Conservation (phyloP, 2,888 invertebrate species). For the Folsomia candida region DNA sequence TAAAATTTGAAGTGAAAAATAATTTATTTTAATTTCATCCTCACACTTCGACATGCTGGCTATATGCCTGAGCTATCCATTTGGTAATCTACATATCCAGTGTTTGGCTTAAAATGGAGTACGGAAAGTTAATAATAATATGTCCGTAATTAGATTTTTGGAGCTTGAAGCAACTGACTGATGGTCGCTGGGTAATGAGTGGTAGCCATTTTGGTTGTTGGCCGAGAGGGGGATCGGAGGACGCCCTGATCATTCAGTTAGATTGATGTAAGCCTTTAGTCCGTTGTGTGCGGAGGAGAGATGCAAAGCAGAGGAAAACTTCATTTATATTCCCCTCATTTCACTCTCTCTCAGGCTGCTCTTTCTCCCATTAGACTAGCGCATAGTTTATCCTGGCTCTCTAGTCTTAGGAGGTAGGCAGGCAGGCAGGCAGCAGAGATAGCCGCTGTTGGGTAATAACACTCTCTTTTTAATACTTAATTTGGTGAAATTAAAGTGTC, state of each 20-base stretch:
- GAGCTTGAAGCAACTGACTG: too few relatives aligned
- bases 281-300: not conserved
- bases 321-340: slow-evolving; percentile 40
- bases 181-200: slow-evolving; percentile 48
- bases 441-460: slow-evolving; percentile 8
- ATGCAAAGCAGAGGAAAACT: slow-evolving; percentile 13
- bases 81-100: too few relatives aligned
- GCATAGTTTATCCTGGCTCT: not conserved
- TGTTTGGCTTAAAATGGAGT: too few relatives aligned
- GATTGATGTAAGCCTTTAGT: slow-evolving; percentile 22
- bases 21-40: too few relatives aligned
- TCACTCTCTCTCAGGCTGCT: slow-evolving; percentile 22
- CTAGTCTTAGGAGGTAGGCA: not conserved
- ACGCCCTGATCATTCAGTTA: slow-evolving; percentile 33
- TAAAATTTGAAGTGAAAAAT: too few relatives aligned
- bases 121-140: too few relatives aligned
- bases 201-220: slow-evolving; percentile 49
- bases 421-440: not conserved
- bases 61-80: too few relatives aligned
- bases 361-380: slow-evolving; percentile 30
- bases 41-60: too few relatives aligned
- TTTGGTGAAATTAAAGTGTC: slow-evolving; percentile 36
- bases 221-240: slow-evolving; percentile 34
- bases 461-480: slow-evolving; percentile 33
- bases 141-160: too few relatives aligned